Percentiles rank a stretch among this genome's conserved stretches.
phyloP scores from a whole-genome alignment of 2,888 invertebrate species.

The Ceriagrion tenellum region DNA sequence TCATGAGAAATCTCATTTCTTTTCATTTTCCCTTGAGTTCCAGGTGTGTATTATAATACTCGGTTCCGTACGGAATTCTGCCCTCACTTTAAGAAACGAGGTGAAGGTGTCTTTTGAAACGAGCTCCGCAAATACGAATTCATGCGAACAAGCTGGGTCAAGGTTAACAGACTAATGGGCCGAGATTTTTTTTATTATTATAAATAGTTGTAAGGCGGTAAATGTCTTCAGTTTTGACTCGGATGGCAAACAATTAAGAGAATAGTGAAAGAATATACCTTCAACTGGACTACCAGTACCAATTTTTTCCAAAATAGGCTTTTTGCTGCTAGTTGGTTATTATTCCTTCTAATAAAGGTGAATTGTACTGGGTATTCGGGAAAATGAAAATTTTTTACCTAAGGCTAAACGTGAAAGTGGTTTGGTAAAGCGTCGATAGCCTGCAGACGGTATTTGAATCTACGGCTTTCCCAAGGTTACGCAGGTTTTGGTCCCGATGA shows the following conservation, averaged over 20 bases:
- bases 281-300: too few relatives aligned
- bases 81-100: background rate
- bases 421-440: background rate
- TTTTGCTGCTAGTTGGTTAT: too few relatives aligned
- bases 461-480: background rate
- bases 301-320: too few relatives aligned
- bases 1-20: too few relatives aligned
- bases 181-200: background rate
- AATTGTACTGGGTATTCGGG: background rate
- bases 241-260: too few relatives aligned
- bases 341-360: background rate
- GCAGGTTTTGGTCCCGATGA: slow-evolving; percentile 4
- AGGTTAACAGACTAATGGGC: background rate
- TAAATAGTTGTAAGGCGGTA: background rate
- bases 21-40: too few relatives aligned
- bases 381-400: background rate
- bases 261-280: too few relatives aligned
- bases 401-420: background rate
- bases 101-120: slow-evolving; percentile 6
- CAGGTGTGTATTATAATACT: background rate
- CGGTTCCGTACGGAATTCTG: background rate
- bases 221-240: too few relatives aligned
- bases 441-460: background rate
- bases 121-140: background rate
- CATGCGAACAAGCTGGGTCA: background rate